Percentiles rank a stretch among this genome's conserved stretches.
Conservation (phyloP, 2,888 invertebrate genomes). For the Macrostomum cliftonense region DNA sequence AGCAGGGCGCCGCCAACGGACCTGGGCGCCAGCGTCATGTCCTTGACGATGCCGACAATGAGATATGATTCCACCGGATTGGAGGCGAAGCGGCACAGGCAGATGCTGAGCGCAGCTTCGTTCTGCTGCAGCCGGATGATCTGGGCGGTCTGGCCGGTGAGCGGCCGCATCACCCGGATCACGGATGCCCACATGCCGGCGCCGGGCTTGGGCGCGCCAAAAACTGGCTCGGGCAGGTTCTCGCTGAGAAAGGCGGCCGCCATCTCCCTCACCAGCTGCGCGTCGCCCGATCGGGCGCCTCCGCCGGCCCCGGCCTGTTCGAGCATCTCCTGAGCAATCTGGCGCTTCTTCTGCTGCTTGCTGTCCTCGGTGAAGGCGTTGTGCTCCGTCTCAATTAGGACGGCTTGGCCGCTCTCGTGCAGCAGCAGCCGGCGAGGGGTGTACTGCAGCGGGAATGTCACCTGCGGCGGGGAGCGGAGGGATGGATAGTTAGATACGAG, state of each 20-base stretch:
- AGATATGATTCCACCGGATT: constrained; percentile 45
- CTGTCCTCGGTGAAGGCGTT: constrained; percentile 93
- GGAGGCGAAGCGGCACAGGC: neutral
- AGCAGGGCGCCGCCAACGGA: constrained; percentile 62
- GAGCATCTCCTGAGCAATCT: constrained; percentile 65
- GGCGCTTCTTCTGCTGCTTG: constrained; percentile 69
- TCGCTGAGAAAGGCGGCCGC: constrained; percentile 87
- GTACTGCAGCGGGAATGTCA: constrained; percentile 72
- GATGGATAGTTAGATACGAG: no score
- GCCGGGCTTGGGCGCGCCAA: constrained; percentile 83
- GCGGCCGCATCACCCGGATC: constrained; percentile 37
- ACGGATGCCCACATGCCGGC: constrained; percentile 80
- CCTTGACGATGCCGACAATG: constrained; percentile 74
- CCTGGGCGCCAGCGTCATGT: constrained; percentile 68
- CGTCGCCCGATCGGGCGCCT: constrained; percentile 51
- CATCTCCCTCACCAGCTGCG: constrained; percentile 84
- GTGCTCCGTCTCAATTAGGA: constrained; percentile 88
- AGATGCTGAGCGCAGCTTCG: constrained; percentile 59
- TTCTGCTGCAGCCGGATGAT: constrained; percentile 68
- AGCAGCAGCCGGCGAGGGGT: constrained; percentile 86
- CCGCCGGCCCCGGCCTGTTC: neutral
- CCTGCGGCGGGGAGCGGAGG: no score
- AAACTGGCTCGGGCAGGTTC: constrained; percentile 73
- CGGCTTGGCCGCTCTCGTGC: constrained; percentile 71
- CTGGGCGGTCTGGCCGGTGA: constrained; percentile 56